Conservation (phyloP, 2,797 vertebrate genomes). For the Morus bassanus region DNA sequence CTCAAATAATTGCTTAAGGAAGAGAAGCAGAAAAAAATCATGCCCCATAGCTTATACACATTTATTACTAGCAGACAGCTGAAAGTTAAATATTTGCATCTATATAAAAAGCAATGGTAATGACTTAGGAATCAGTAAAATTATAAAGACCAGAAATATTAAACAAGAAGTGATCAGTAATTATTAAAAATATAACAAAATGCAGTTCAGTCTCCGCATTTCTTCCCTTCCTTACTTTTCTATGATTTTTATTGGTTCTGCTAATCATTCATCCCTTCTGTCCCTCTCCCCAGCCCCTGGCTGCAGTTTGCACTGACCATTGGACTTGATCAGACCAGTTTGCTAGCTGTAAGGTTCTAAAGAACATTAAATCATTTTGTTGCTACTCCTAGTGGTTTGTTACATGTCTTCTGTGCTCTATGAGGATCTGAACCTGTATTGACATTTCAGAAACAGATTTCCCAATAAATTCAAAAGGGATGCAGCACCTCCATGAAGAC, state of each 20-base stretch:
- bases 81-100: background rate
- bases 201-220: background rate
- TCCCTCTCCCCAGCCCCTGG: background rate
- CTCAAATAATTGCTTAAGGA: background rate
- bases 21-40: background rate
- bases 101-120: background rate
- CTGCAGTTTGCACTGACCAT: background rate
- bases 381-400: background rate
- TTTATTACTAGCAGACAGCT: background rate
- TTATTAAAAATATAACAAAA: background rate
- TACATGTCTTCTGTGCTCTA: background rate
- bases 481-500: background rate
- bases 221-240: background rate
- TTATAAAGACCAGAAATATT: background rate
- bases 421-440: background rate
- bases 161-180: background rate
- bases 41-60: background rate
- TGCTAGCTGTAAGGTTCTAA: background rate
- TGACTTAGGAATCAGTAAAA: background rate
- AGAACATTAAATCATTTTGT: background rate
- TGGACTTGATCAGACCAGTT: background rate
- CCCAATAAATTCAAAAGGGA: background rate
- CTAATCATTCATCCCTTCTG: background rate
- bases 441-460: background rate
- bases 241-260: background rate